Percentiles rank a stretch among this genome's conserved stretches.
Conservation (phyloP, 2,888 invertebrate genomes). For the Rhyacophila evoluta region DNA sequence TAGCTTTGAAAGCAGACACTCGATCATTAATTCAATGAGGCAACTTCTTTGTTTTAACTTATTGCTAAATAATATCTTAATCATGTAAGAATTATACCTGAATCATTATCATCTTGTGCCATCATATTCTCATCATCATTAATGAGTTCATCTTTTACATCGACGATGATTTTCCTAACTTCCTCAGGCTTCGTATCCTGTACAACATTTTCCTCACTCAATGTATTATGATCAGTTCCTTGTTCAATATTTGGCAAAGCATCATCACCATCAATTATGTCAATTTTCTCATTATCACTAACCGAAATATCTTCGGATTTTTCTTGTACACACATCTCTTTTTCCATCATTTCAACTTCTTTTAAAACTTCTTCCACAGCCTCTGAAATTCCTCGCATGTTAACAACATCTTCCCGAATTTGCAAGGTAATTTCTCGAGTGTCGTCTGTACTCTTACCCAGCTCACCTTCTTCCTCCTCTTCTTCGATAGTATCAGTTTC, state of each 20-base stretch:
- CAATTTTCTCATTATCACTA: not conserved
- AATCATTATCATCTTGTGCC: not conserved
- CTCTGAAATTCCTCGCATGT: not conserved
- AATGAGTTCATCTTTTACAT: not conserved
- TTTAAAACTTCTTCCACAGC: not conserved
- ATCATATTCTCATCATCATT: not conserved
- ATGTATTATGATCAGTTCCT: not conserved
- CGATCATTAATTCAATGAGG: too few relatives aligned
- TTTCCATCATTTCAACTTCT: slow-evolving; percentile 11
- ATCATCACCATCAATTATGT: not conserved
- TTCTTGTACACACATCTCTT: not conserved
- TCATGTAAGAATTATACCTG: too few relatives aligned
- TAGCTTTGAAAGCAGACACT: too few relatives aligned
- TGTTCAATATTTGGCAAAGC: not conserved
- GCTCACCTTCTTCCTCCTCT: not conserved
- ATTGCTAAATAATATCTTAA: too few relatives aligned
- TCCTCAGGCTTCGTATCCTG: not conserved
- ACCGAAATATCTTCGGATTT: too few relatives aligned
- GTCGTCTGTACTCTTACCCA: not conserved
- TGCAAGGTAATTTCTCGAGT: not conserved
- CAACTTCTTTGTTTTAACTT: too few relatives aligned
- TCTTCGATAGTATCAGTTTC: not conserved
- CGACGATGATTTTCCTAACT: not conserved
- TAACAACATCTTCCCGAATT: not conserved
- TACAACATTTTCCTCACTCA: not conserved